Evolutionary conservation across 2,888 invertebrate genomes (phyloP), one percentile per base, ranked within the genome.

Genomic region (Agrotis clavis): DNA sequence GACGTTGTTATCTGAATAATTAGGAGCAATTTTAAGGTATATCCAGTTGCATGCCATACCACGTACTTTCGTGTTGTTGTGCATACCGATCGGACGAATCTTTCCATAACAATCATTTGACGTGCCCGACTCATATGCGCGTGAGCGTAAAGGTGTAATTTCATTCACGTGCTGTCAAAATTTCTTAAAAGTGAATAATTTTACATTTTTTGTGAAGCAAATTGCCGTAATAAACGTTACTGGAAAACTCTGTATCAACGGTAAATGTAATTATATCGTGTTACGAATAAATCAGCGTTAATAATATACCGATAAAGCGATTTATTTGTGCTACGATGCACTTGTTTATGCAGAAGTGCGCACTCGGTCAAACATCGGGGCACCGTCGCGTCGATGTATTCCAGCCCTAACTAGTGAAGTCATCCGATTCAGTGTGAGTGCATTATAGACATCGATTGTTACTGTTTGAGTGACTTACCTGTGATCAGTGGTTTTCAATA

Each of bases 71-170:
- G 9, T 69, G 64, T 67, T 71, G 67, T 74, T 84, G 78, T 78
- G 80, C 64, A 56, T 30, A 72, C 35, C 19, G 66, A 69, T 71
- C 79, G 69, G 64, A 72, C 71, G 63, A 74, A 69, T 76, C 63
- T 77, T 74, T 74, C 69, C 84, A 84, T 77, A 84, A 84, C 83
- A 83, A 84, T 59, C 50, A 60, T 70, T 74, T 74, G 71, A 69
- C 63, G 74, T 67, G 51, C 35, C 56, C 54, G 64, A 67, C 68
- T 77, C 57, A 63, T 63, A 73, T 63, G 62, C 71, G 41, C 30
- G 54, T 47, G 18, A 30, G n/a, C 18, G 57, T 79, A 53, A 81
- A 65, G 82, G 67, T 75, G 35, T 35, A 14, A 50, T 50, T 75
- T 54, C 67, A 79, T 68, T 72, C 50, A 51, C 19, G 71, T 69